Evolutionary conservation across 2,113 vertebrate species (phyloP), one percentile per base, ranked within the genome.

Genomic region (Paramisgurnus dabryanus): DNA sequence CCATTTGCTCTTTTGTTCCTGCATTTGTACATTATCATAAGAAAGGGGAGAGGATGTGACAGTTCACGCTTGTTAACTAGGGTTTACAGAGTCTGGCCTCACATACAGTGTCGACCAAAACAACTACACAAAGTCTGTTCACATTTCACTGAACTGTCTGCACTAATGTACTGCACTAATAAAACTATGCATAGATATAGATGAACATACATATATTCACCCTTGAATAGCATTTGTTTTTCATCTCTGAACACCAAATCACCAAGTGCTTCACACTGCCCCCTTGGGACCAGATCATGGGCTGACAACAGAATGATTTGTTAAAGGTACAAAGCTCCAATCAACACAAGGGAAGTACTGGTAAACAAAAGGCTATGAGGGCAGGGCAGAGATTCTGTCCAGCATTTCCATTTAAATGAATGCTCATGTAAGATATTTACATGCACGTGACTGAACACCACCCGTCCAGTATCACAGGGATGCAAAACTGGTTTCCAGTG

Each of bases 401-500:
- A 79, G 41, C 10, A 60, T 80, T 84, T 77, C 27, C 66, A 83
- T 77, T 41, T 79, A 50, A 57, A 72, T 39, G 7, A 80, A 34
- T 47, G 60, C 71, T 47, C 15, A 18, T 17, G 58, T 7, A 43
- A 8, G 34, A 60, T 18, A 66, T 81, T 75, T 81, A 67, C 79
- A 76, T 75, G 66, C 53, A 70, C 43, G 41, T 22, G 67, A 69
- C n/a, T 39, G 18, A 10, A 61, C 40, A 34, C 18, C 60, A 49
- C 45, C 22, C 45, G 27, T 70, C 22, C 39, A 18, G n/a, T 41
- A 40, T 9, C 40, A 58, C 13, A 13, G 47, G 53, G 34, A 81
- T 84, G 82, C 79, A 81, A 78, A 81, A 47, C 75, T 65, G 13
- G 27, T 74, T 80, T 45, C 69, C 61, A 18, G 27, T 74, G 63